Base-by-base conservation (phyloP, 2,888 invertebrate genomes). In the Meiosimyza decipiens region DNA sequence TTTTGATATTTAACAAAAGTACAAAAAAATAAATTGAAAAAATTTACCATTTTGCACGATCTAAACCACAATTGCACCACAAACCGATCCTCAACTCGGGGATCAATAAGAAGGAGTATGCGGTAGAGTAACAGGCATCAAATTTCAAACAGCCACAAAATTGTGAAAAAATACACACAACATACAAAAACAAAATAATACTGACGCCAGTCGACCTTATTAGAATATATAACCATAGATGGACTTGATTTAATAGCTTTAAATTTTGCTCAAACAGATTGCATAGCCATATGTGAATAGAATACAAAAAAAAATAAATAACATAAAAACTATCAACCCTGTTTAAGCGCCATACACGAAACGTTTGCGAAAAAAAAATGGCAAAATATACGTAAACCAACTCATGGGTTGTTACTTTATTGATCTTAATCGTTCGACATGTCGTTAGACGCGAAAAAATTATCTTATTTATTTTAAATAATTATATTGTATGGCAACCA, bases 201-300 rank as follows among this genome's bases (percentile, higher is more conserved):
- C 76, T 81, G 82, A 82, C 82, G 82, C 79, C 80, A 78, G 79
- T 18, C 73, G 57, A 79, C 74, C 76, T 71, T 73, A 75, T 75
- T 69, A 52, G 57, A 68, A 70, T 70, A 73, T 63, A 76, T 74
- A 55, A 63, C 80, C 79, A 78, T 79, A 80, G 77, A 80, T 80
- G 79, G 80, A 78, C 78, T 75, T 71, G 70, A 73, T 74, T 72
- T 68, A 72, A 68, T 68, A 72, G 72, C 63, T 67, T 62, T 50
- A 64, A 55, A 62, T 63, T 62, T 72, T 71, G 59, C 51, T 22
- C 55, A 63, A 63, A 54, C 52, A 51, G 54, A 40, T 71, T 71
- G 71, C 63, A 63, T 66, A 71, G 51, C 55, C 60, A 66, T 52
- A 66, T 18, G 49, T 47, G 18, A 59, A 9, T 40, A 2, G 16